A percentile compares a stretch with the other conserved stretches of the same genome.
These are phyloP conservation scores for Drosophila ogumai DNA, from an alignment of 1,140 invertebrate genomes.

Conservation along the genomic window DNA sequence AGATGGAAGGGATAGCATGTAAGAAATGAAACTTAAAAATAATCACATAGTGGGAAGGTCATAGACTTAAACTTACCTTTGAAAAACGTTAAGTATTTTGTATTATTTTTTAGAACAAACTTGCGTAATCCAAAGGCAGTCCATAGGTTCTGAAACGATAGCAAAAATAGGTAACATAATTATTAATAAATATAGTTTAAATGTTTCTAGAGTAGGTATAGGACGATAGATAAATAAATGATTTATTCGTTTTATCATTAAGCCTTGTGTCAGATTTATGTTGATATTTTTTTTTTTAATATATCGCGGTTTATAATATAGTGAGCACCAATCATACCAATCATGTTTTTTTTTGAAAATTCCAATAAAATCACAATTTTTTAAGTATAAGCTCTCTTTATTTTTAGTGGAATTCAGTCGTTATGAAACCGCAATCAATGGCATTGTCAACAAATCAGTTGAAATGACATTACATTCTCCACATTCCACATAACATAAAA, in stretches of 20 bases:
- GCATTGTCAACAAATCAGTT: slow-evolving; percentile 37
- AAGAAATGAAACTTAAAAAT: not conserved
- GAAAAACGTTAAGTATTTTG: not conserved
- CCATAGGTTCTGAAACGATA: slow-evolving; percentile 3
- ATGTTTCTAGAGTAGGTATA: not conserved
- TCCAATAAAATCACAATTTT: not conserved
- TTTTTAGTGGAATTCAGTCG: slow-evolving; percentile 8
- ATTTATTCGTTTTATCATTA: not conserved
- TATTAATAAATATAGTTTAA: not conserved
- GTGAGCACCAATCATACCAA: not conserved
- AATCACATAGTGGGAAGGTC: not conserved
- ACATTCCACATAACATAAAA: slow-evolving; percentile 29
- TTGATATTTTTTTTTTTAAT: not conserved
- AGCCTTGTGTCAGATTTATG: not conserved
- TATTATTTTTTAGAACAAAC: not conserved
- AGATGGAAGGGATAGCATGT: not conserved
- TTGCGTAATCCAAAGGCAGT: not conserved
- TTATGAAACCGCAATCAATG: slow-evolving; percentile 21
- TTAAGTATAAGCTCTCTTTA: not conserved
- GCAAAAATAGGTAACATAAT: not conserved
- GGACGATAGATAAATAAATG: not conserved
- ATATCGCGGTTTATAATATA: not conserved
- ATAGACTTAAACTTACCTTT: not conserved
- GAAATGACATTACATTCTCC: slow-evolving; percentile 47
- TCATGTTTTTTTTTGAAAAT: not conserved